Base-by-base conservation (phyloP, 2,888 invertebrate genomes). In the Protodeltote pygarga region DNA sequence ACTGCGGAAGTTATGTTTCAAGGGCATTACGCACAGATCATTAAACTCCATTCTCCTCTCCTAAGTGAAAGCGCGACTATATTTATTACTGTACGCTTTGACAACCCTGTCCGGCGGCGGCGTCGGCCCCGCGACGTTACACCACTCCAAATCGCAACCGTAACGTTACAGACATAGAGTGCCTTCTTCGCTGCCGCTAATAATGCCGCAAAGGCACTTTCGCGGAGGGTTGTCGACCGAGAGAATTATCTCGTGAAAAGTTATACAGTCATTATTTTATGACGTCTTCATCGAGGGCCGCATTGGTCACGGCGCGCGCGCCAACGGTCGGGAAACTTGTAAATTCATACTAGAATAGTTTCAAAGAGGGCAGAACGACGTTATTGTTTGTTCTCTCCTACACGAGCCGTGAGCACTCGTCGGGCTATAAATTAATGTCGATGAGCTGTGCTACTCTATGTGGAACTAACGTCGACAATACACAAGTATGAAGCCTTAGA, bases 11-110 rank as follows among this genome's bases (percentile, higher is more conserved):
- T 81, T 79, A 83, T 85, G 83, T 80, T 79, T 80, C 83, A 76
- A 75, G 77, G 73, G 63, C 84, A 84, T 89, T 87, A 85, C 81
- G 85, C 84, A 88, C 89, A 86, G 86, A 78, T 89, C 91, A 90
- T 91, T 91, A 87, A 87, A 73, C 81, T 66, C 65, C 76, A 79
- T 79, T 78, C 82, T 80, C 74, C 78, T 75, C 75, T 64, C 60
- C 65, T 77, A 69, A 79, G 74, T 83, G 82, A 79, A 81, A 83
- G 79, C 73, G 57, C 79, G 75, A 78, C 82, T 81, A 77, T 85
- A 87, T 89, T 87, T 89, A 89, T 88, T 83, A 64, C 80, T 66
- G 77, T 71, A 83, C 85, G 86, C 83, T 86, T 83, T 83, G 83
- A 83, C 83, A 85, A 81, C 81, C 81, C 79, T 82, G 81, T 73